Evolutionary conservation across 2,113 vertebrate genomes (phyloP), one percentile per base, ranked within the genome.

Genomic region (Chitala chitala): DNA sequence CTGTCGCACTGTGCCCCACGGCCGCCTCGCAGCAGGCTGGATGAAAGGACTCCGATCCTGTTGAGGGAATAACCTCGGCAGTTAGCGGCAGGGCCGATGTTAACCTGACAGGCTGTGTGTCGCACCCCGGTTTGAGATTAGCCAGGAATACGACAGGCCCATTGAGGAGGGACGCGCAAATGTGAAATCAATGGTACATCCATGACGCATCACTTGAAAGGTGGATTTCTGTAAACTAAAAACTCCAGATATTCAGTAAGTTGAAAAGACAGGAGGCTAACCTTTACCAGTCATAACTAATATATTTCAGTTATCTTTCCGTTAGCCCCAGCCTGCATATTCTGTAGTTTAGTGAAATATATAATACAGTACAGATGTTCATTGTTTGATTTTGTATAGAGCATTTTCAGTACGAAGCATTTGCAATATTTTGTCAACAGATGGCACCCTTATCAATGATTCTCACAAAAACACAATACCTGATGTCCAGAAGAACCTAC

Each of bases 141-240:
- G 75, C 55, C 66, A 82, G 80, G 85, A 90, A 90, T 89, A 88
- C 87, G 79, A 86, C 87, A 85, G 87, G 86, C 84, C 79, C 84
- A 84, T 89, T 87, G 87, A 86, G 76, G 85, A 81, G 75, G 77
- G 89, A 92, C 76, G 87, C 88, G 84, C 82, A 85, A 87, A 92
- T 92, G 90, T 91, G 90, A 92, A 92, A 92, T 92, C 89, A 90
- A 92, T 90, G 84, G 86, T 90, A 90, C 90, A 91, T 81, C 89
- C 89, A 86, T 89, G 86, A 84, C 88, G 59, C 59, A 87, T 85
- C 82, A 84, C 89, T 88, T 85, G 86, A 87, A 88, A 85, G 84
- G 80, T 76, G 87, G 87, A 71, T 71, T 74, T 74, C 55, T 73
- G 29, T 65, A 80, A 77, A 73, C 44, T 56, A 70, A 77, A 78